Evolutionary conservation across 2,113 vertebrate genomes (phyloP).

Genomic region (Hystrix brachyura): DNA sequence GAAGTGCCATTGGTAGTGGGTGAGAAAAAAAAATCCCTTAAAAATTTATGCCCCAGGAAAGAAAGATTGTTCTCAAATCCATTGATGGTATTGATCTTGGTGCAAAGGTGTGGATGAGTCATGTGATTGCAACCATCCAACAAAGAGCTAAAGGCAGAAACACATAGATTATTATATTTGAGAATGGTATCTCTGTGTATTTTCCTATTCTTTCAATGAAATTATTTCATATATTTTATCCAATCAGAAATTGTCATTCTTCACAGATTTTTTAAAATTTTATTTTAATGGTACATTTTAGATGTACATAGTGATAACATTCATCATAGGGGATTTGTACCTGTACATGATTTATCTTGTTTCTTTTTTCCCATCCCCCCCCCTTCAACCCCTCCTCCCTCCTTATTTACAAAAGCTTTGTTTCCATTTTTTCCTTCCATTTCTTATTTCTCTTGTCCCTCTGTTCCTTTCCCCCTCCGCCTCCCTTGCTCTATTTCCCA

Average conservation of each 20-base stretch:
- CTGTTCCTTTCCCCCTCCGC: too few species aligned
- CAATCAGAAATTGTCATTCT: neutral
- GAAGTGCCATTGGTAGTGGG: neutral
- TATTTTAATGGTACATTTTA: too few species aligned
- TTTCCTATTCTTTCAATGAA: neutral
- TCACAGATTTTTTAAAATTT: neutral
- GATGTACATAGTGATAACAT: too few species aligned
- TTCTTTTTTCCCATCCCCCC: too few species aligned
- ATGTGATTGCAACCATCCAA: neutral
- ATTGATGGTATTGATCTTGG: neutral
- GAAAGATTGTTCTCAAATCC: neutral
- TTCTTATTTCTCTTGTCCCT: too few species aligned
- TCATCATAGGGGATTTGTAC: too few species aligned
- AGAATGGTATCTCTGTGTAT: neutral
- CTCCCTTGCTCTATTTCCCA: too few species aligned
- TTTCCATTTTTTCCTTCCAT: too few species aligned
- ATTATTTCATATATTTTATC: neutral
- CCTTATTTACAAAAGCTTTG: too few species aligned
- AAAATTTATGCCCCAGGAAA: neutral
- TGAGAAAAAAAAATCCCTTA: neutral
- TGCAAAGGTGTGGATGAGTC: neutral
- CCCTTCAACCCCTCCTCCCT: too few species aligned
- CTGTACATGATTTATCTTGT: too few species aligned
- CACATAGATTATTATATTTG: neutral
- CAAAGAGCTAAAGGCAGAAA: neutral